Base-by-base conservation (phyloP, 2,797 vertebrate species). In the Lutra lutra region DNA sequence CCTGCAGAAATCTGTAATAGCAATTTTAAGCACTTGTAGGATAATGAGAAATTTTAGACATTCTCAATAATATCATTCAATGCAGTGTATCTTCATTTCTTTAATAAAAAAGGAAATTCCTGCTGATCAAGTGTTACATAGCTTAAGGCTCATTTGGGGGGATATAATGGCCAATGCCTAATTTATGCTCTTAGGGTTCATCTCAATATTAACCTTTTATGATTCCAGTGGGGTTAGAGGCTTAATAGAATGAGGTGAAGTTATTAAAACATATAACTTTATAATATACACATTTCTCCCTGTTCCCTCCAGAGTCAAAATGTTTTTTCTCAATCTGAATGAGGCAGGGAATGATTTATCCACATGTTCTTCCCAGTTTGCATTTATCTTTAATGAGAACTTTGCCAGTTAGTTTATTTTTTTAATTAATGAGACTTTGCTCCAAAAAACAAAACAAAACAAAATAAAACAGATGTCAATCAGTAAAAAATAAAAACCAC, bases 201-300 rank as follows among this genome's bases (percentile, higher is more conserved):
- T 94, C 70, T 94, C 86, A 95, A 48, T 97, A 97, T 97, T 98
- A 96, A 96, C 96, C 86, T 95, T 96, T 96, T 97, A 97, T 97
- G 86, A 95, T 95, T 95, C 94, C 89, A 93, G 15, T 91, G 88
- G 70, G 93, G 75, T 48, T 97, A 85, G 38, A 92, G 29, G 72
- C 62, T 92, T 94, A 96, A 98, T 94, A 95, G 88, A 97, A 96
- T 91, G 94, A 80, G 62, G 64, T 91, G 35, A 97, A 96, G 86
- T 91, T 98, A 98, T 97, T 96, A 97, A 97, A 97, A 97, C 94
- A 64, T 93, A 77, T 96, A 95, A 91, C 86, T 94, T 85, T 78
- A 84, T 91, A 97, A 97, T 91, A 94, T 73, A 91, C 27, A 91
- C 80, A 94, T 93, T 91, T 97, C 64, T 96, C 48, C 91, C n/a